Evolutionary conservation across 2,797 vertebrate genomes (phyloP).

Genomic region (Takifugu rubripes): DNA sequence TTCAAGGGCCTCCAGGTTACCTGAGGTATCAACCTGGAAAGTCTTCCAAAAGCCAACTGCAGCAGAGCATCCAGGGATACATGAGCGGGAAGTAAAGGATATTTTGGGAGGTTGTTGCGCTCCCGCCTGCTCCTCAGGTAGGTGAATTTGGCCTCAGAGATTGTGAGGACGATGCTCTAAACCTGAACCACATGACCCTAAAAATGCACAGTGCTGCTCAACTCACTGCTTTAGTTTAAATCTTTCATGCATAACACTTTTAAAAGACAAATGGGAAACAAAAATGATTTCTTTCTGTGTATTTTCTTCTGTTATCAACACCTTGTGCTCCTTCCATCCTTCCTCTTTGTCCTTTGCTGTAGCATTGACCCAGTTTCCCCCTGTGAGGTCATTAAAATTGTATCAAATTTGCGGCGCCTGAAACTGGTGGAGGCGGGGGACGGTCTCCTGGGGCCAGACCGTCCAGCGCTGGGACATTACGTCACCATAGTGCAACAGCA

Average conservation of each 20-base stretch:
- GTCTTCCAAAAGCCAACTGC: slow-evolving; percentile 87
- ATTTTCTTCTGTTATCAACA: not conserved
- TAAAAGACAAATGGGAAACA: not conserved
- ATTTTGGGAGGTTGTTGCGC: slow-evolving; percentile 81
- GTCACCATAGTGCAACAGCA: slow-evolving; percentile 35
- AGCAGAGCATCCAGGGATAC: slow-evolving; percentile 14
- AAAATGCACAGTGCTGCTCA: slow-evolving; percentile 9
- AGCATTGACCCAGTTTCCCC: slow-evolving; percentile 63
- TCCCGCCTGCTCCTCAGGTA: slow-evolving; percentile 89
- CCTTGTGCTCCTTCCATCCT: slow-evolving; percentile 8
- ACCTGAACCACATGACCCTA: slow-evolving; percentile 85
- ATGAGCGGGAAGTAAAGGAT: not conserved
- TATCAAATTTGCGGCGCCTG: slow-evolving; percentile 51
- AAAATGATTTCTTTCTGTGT: not conserved
- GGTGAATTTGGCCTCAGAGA: slow-evolving; percentile 84
- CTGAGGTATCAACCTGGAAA: slow-evolving; percentile 85
- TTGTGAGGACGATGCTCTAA: slow-evolving; percentile 88
- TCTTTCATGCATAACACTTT: not conserved
- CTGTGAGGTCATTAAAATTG: slow-evolving; percentile 74
- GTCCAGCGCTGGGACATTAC: slow-evolving; percentile 46
- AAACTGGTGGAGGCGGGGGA: slow-evolving; percentile 46
- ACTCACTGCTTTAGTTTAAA: slow-evolving; percentile 13
- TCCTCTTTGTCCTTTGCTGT: slow-evolving; percentile 52
- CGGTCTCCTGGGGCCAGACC: slow-evolving; percentile 50
- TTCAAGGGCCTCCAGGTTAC: slow-evolving; percentile 89